A percentile compares a stretch with the other conserved stretches of the same genome.
These are phyloP conservation scores for Sebastolobus altivelis DNA, from an alignment of 2,797 vertebrate species.

Conservation along the genomic window DNA sequence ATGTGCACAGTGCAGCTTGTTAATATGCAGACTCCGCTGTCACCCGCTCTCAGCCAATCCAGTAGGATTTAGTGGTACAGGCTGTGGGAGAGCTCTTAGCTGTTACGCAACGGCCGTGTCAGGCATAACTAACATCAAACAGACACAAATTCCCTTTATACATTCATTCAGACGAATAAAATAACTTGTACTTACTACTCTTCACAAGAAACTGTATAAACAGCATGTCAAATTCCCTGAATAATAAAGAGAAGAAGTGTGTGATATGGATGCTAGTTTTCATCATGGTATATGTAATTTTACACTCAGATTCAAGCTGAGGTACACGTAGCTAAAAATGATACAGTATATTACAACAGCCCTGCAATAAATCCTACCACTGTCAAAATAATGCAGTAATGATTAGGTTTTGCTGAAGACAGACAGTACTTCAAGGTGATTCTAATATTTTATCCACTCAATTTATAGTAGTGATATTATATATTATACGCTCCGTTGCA, in stretches of 20 bases:
- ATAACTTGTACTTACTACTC: not conserved
- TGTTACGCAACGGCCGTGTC: slow-evolving; percentile 64
- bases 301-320: too few species aligned
- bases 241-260: not conserved
- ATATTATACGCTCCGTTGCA: not conserved
- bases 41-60: slow-evolving; percentile 43
- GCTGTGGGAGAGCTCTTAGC: slow-evolving; percentile 37
- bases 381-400: not conserved
- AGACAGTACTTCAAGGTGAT: not conserved
- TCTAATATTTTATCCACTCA: not conserved
- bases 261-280: not conserved
- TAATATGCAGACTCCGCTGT: slow-evolving; percentile 53
- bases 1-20: slow-evolving; percentile 35
- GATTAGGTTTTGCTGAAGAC: not conserved
- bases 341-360: not conserved
- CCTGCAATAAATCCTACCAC: not conserved
- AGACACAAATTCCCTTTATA: slow-evolving; percentile 43
- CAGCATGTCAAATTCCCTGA: not conserved
- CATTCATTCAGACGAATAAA: slow-evolving; percentile 42
- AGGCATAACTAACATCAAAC: slow-evolving; percentile 51
- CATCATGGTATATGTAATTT: not conserved
- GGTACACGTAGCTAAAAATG: not conserved
- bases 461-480: not conserved
- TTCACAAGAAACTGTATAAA: not conserved
- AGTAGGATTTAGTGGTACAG: slow-evolving; percentile 50